Conservation (phyloP, 64 coral and sea anemone species). For the Cladopsammia gracilis region DNA sequence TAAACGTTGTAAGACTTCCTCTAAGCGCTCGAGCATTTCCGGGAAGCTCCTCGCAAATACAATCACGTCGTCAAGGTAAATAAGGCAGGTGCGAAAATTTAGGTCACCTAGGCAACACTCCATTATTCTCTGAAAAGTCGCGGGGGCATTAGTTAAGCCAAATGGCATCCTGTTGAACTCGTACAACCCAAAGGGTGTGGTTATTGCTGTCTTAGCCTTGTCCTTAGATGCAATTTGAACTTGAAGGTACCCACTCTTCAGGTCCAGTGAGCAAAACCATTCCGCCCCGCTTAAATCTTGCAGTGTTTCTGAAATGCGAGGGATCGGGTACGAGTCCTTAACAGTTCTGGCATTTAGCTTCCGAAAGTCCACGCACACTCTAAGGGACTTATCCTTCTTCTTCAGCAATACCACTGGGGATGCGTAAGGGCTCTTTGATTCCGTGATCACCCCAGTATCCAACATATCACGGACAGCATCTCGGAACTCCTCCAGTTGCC, state of each 20-base stretch:
- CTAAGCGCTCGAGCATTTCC: conserved; percentile 60
- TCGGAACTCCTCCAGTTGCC: conserved; percentile 53
- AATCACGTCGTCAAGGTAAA: conserved; percentile 70
- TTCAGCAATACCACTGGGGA: conserved; percentile 61
- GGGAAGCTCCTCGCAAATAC: conserved; percentile 55
- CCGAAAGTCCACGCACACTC: conserved; percentile 69
- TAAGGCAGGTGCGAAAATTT: conserved; percentile 47
- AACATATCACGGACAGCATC: conserved; percentile 44
- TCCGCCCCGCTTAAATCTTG: conserved; percentile 48
- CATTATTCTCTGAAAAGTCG: conserved; percentile 61
- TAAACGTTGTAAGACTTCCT: conserved; percentile 52
- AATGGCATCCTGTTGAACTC: conserved; percentile 65
- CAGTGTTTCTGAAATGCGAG: conserved; percentile 29
- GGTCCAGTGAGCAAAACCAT: conserved; percentile 56
- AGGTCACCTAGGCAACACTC: conserved; percentile 64
- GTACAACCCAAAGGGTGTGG: conserved; percentile 55
- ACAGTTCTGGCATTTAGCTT: conserved; percentile 64
- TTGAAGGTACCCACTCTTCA: conserved; percentile 69
- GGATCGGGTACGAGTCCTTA: conserved; percentile 53
- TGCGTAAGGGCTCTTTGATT: conserved; percentile 47
- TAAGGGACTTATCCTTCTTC: conserved; percentile 59
- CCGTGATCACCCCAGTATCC: conserved; percentile 33
- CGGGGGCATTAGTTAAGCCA: conserved; percentile 70
- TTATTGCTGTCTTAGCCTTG: conserved; percentile 63
- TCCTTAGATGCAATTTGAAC: conserved; percentile 42